Conservation (phyloP, 2,113 vertebrate genomes). For the Antechinus stuartii region DNA sequence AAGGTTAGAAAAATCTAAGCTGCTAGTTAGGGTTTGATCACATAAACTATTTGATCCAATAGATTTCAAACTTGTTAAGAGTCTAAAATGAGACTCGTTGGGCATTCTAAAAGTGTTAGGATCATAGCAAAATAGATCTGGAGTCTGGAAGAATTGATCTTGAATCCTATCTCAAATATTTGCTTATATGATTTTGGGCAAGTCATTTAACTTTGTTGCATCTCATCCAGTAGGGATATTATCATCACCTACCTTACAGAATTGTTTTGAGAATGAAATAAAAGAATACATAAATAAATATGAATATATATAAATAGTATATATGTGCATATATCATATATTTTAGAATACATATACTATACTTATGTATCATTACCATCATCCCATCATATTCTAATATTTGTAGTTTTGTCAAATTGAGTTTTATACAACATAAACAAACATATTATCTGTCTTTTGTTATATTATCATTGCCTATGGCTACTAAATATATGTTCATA, state of each 20-base stretch:
- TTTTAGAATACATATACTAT: too few species aligned
- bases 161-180: not conserved
- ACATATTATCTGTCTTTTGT: not conserved
- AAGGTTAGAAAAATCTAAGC: not conserved
- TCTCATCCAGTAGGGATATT: not conserved
- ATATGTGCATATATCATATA: not conserved
- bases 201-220: not conserved
- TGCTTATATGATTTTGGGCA: not conserved
- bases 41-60: not conserved
- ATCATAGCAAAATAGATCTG: not conserved
- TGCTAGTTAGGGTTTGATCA: not conserved
- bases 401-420: not conserved
- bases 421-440: not conserved
- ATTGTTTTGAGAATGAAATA: not conserved
- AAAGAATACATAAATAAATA: not conserved
- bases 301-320: not conserved
- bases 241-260: not conserved
- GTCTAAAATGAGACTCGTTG: not conserved
- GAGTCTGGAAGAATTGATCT: not conserved
- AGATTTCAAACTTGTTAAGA: not conserved
- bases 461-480: not conserved
- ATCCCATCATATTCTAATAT: not conserved
- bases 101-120: not conserved
- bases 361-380: not conserved
- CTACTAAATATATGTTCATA: not conserved